Percentiles rank a stretch among this genome's conserved stretches.
Conservation (phyloP, 1,140 invertebrate species). For the Muscidifurax raptorellus region DNA sequence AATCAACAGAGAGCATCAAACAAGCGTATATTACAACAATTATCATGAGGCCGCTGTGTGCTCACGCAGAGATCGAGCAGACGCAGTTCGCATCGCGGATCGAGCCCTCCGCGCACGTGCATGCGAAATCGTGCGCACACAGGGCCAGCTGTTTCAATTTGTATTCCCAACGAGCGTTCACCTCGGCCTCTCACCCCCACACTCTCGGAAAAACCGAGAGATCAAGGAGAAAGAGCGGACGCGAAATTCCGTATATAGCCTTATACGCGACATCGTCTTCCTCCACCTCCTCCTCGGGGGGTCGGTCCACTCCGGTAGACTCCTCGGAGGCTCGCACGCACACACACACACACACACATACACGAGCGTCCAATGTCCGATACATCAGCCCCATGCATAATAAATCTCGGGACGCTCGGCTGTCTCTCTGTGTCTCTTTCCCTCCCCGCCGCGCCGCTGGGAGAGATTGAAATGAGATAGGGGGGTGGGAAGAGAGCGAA, state of each 20-base stretch:
- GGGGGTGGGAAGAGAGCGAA: neutral
- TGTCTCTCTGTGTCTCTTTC: neutral
- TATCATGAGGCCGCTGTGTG: neutral
- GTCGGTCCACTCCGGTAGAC: neutral
- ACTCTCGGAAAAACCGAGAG: neutral
- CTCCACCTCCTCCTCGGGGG: constrained; percentile 6
- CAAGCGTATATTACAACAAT: neutral
- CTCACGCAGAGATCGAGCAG: neutral
- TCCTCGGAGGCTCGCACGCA: neutral
- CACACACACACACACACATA: too few species aligned
- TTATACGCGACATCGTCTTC: neutral
- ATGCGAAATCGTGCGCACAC: neutral
- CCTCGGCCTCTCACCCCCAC: neutral
- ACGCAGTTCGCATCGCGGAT: neutral
- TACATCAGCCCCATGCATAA: constrained; percentile 70
- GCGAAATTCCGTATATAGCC: neutral
- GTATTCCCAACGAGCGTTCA: neutral
- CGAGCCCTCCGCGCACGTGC: neutral
- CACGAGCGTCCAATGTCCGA: constrained; percentile 65
- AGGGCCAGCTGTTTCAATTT: neutral
- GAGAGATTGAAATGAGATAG: constrained; percentile 10
- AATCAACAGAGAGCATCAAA: too few species aligned
- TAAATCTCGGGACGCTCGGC: constrained; percentile 60
- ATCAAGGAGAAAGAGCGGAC: constrained; percentile 1
- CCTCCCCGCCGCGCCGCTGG: constrained; percentile 24